Evolutionary conservation across 2,113 vertebrate genomes (phyloP).

Genomic region (Marcusenius ussheri): DNA sequence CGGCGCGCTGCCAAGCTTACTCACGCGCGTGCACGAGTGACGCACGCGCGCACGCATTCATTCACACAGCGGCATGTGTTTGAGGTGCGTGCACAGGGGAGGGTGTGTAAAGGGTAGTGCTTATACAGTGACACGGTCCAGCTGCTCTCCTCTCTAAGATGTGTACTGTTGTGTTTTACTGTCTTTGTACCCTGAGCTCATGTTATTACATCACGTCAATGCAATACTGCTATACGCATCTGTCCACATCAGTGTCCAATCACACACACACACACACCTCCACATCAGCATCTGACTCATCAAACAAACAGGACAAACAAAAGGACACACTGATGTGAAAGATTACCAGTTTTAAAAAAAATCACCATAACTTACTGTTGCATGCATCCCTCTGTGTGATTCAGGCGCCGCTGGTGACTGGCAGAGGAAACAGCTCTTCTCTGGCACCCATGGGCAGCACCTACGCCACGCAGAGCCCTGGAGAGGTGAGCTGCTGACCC

Average conservation of each 20-base stretch:
- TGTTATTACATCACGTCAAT: neutral
- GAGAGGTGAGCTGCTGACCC: neutral
- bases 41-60: conserved; percentile 40
- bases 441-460: neutral
- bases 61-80: conserved; percentile 45
- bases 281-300: neutral
- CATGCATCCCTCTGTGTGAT: neutral
- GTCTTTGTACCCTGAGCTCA: neutral
- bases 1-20: conserved; percentile 26
- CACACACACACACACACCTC: neutral
- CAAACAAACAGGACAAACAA: neutral
- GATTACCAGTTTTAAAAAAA: neutral
- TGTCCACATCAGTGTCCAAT: neutral
- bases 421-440: neutral
- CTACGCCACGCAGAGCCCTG: neutral
- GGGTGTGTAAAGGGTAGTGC: conserved; percentile 35
- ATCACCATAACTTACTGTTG: conserved; percentile 2
- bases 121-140: conserved; percentile 56
- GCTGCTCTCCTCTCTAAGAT: conserved; percentile 29
- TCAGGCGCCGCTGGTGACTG: neutral
- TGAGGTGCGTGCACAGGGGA: conserved; percentile 17
- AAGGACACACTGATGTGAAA: neutral
- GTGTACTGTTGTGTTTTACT: conserved; percentile 19
- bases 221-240: neutral
- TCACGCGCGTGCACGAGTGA: conserved; percentile 16